Percentiles rank a stretch among this genome's conserved stretches.
These are phyloP conservation scores for Drosophila arizonae DNA, from an alignment of 1,140 invertebrate genomes.

Conservation along the genomic window DNA sequence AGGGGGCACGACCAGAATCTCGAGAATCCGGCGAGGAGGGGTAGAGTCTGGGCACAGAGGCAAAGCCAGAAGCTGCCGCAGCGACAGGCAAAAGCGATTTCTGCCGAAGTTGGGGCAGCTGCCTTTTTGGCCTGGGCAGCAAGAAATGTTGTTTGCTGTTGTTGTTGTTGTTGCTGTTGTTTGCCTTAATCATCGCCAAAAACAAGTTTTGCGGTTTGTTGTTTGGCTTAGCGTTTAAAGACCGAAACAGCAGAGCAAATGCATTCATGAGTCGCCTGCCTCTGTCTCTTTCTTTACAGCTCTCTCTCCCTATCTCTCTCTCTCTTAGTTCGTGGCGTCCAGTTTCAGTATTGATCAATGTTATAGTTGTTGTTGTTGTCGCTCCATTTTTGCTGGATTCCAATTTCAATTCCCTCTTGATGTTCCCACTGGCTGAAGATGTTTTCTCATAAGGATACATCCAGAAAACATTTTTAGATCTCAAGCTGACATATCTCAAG, in stretches of 20 bases:
- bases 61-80: slow-evolving; percentile 1
- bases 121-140: too few relatives aligned
- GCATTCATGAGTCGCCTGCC: too few relatives aligned
- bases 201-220: slow-evolving; percentile 50
- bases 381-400: slow-evolving; percentile 37
- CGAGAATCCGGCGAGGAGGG: too few relatives aligned
- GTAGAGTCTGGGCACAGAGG: background rate
- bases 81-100: background rate
- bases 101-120: too few relatives aligned
- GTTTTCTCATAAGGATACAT: too few relatives aligned
- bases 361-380: slow-evolving; percentile 35
- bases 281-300: background rate
- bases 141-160: slow-evolving; percentile 20
- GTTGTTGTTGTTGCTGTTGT: slow-evolving; percentile 23
- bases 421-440: background rate
- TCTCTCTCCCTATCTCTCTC: background rate
- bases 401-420: slow-evolving; percentile 25
- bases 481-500: too few relatives aligned
- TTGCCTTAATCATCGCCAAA: slow-evolving; percentile 53
- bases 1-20: background rate
- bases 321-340: slow-evolving; percentile 15
- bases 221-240: slow-evolving; percentile 43
- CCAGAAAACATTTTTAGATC: too few relatives aligned
- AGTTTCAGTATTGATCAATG: slow-evolving; percentile 28
- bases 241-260: slow-evolving; percentile 37